Conservation (phyloP, 2,888 invertebrate genomes). For the Sinopyrophorus schimmeli region DNA sequence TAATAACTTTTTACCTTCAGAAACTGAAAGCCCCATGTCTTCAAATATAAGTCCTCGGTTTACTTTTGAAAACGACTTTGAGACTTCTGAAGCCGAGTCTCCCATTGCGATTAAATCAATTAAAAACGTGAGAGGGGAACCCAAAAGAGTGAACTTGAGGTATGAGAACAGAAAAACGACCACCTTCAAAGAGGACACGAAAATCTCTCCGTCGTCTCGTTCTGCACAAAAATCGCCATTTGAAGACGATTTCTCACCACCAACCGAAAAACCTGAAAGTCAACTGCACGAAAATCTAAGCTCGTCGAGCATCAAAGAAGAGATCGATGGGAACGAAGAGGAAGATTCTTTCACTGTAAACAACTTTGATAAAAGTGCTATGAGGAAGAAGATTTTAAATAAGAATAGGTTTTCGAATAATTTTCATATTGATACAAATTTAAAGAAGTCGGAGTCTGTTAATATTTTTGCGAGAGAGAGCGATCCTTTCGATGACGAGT, state of each 20-base stretch:
- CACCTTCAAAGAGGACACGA: constrained; percentile 24
- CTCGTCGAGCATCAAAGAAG: constrained; percentile 52
- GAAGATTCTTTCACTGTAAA: constrained; percentile 44
- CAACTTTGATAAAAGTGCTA: constrained; percentile 39
- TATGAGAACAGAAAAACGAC: constrained; percentile 19
- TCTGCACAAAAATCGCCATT: constrained; percentile 51
- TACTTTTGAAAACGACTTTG: constrained; percentile 49
- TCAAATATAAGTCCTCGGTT: constrained; percentile 39
- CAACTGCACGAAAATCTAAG: constrained; percentile 32
- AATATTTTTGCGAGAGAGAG: constrained; percentile 85
- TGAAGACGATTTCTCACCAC: constrained; percentile 63
- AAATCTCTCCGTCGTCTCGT: constrained; percentile 52
- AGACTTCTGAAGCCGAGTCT: constrained; percentile 47
- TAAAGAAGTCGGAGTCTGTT: constrained; percentile 86
- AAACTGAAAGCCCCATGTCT: constrained; percentile 44
- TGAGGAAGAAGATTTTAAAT: constrained; percentile 45
- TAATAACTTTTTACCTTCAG: constrained; percentile 67
- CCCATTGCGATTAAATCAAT: constrained; percentile 34
- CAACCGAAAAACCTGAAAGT: constrained; percentile 36
- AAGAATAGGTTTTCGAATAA: constrained; percentile 42
- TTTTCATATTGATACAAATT: constrained; percentile 60
- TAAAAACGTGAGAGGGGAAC: constrained; percentile 24
- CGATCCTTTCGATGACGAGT: constrained; percentile 89
- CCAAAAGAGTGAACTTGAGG: constrained; percentile 12
- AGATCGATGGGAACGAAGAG: constrained; percentile 43